Conservation (phyloP, 2,113 vertebrate genomes). For the Trogon melanurus region DNA sequence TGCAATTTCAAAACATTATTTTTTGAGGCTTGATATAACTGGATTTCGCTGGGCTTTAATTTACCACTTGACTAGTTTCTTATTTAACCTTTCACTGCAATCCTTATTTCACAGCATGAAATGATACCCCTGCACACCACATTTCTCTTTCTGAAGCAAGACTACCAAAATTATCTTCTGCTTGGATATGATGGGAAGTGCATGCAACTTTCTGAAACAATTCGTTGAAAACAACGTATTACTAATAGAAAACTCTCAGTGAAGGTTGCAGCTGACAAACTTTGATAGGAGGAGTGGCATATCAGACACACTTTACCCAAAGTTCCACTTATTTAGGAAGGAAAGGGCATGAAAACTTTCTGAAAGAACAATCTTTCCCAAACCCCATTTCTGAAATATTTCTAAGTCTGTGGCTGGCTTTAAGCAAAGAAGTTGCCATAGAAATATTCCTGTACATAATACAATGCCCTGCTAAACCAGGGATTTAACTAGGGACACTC, state of each 20-base stretch:
- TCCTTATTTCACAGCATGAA: conserved; percentile 59
- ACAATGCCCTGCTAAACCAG: not conserved
- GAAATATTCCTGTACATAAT: not conserved
- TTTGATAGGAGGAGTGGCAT: not conserved
- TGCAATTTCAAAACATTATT: conserved; percentile 46
- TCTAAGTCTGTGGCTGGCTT: not conserved
- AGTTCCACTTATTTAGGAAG: not conserved
- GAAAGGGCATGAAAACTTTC: not conserved
- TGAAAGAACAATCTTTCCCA: not conserved
- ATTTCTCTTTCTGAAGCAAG: conserved; percentile 44
- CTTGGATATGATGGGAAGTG: conserved; percentile 32
- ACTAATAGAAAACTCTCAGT: not conserved
- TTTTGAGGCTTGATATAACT: conserved; percentile 57
- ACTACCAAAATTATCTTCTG: conserved; percentile 52
- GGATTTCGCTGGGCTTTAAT: conserved; percentile 66
- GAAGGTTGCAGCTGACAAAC: conserved; percentile 15
- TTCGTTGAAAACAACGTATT: conserved; percentile 1
- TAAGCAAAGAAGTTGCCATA: not conserved
- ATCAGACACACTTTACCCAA: not conserved
- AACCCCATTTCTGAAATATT: not conserved
- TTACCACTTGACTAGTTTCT: conserved; percentile 70
- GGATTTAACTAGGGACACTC: not conserved
- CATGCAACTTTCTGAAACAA: conserved; percentile 41
- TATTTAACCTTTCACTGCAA: conserved; percentile 65
- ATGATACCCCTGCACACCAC: conserved; percentile 34